A percentile compares a stretch with the other conserved stretches of the same genome.
Evolutionary conservation across 2,797 vertebrate species (phyloP).

Genomic region (Odontamblyopus lacepedii): DNA sequence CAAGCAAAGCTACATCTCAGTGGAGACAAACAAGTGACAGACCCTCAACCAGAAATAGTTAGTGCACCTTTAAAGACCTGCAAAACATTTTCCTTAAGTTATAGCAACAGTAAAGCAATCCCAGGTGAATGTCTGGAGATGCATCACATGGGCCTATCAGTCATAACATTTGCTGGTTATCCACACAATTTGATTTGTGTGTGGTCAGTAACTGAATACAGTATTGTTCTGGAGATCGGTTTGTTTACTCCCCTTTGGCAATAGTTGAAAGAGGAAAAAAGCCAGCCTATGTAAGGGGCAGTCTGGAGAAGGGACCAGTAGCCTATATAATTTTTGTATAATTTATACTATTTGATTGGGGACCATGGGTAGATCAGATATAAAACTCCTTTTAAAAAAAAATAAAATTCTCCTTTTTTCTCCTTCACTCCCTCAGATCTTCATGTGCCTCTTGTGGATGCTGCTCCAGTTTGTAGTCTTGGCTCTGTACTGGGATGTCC

Average conservation of each 20-base stretch:
- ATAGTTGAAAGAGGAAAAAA: background rate
- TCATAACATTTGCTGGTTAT: background rate
- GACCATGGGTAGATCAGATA: background rate
- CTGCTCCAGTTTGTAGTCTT: conserved; percentile 78
- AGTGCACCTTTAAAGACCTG: background rate
- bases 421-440: conserved; percentile 68
- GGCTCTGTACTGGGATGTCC: conserved; percentile 78
- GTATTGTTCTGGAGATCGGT: background rate
- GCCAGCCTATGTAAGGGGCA: background rate
- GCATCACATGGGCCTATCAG: background rate
- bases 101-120: background rate
- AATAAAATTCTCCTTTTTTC: background rate
- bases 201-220: background rate
- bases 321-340: background rate
- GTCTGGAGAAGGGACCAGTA: background rate
- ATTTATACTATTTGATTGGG: background rate
- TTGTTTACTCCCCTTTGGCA: background rate
- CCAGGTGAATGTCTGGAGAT: background rate
- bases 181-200: background rate
- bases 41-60: too few relatives aligned
- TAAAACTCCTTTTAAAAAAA: background rate
- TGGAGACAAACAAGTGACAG: too few relatives aligned
- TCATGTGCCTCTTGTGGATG: conserved; percentile 84
- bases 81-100: background rate
- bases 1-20: too few relatives aligned